Base-by-base conservation (phyloP, 2,888 invertebrate genomes). In the Callimorpha dominula region DNA sequence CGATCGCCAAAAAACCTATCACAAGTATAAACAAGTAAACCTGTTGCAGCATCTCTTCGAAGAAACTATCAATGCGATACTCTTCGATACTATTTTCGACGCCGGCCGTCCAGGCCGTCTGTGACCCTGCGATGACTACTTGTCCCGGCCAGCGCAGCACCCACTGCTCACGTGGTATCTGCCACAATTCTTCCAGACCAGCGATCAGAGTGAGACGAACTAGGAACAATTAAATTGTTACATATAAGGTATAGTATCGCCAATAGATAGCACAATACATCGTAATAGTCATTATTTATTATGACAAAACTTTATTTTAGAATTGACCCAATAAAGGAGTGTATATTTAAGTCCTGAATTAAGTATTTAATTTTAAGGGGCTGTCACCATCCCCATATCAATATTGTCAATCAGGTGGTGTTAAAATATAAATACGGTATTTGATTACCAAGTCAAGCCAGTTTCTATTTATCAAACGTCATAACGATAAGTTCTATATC, bases 131-230 rank as follows among this genome's bases (percentile, higher is more conserved):
- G 66, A 98, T 97, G 5, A 98, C 97, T 9, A 98, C 96, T 92
- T 98, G 98, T 0, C 98, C 98, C 0, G 98, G 98, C 98, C 98
- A 98, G 68, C 96, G 94, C 71, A 97, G 93, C 57, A 98, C 97
- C 98, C 98, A 98, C 71, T 96, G 90, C 4, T 95, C 95, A 14
- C 97, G 95, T 14, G 88, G 89, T 15, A 91, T 20, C 57, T 50
- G 63, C 89, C 90, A 94, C 68, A 95, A 78, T 79, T 95, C 93
- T 40, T 85, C 88, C 70, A 93, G 84, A 0, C 90, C 91, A 0
- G 88, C 93, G 11, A 96, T 86, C 54, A 94, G 87, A 0, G 91
- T 92, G n/a, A 96, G 87, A 0, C 96, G 94, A 4, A 96, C 94
- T 90, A 82, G 77, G n/a, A 60, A 46, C 9, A 7, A 52, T 52